Evolutionary conservation across 1,140 invertebrate genomes (phyloP), one percentile per base, ranked within the genome.

Genomic region (Hylaeus volcanicus): DNA sequence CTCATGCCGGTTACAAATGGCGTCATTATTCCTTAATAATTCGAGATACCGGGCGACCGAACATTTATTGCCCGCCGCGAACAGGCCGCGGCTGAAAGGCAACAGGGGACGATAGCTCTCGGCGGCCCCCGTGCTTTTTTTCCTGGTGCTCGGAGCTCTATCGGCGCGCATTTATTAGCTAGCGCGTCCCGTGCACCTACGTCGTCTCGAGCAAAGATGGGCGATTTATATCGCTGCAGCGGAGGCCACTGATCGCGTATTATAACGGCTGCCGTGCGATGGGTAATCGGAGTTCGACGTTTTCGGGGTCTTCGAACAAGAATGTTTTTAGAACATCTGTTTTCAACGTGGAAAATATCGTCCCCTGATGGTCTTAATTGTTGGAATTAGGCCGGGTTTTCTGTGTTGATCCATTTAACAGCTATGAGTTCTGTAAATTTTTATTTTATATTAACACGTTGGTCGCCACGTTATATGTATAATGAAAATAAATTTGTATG

Each of bases 11-110:
- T 88, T 88, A 88, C 86, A 88, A 88, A 88, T 88, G 83, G 86
- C 86, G 86, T 88, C 86, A 88, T 88, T 87, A 88, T 88, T 88
- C 86, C 86, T 88, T 88, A 85, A 88, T 88, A 88, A 88, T 88
- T 88, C 80, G 83, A 83, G 86, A 87, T 88, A 88, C 64, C 75
- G 60, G 45, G 60, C 73, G 79, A 69, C 64, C 37, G 83, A 58
- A 71, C 79, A 87, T 80, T 65, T 85, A 88, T 85, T 85, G 86
- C 85, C 83, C 79, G 71, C 53, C 37, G 64, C 26, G 58, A 53
- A 64, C 51, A 53, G 72, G 64, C 51, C n/a, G 53, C 37, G 56
- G 37, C 55, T 14, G 68, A 58, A 11, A 26, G 45, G 41, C n/a
- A 58, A 9, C 2, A 37, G 74, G 72, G 26, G 51, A 63, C 45